A percentile compares a stretch with the other conserved stretches of the same genome.
phyloP scores from a whole-genome alignment of 2,113 vertebrate genomes.

The Oxyruncus cristatus region DNA sequence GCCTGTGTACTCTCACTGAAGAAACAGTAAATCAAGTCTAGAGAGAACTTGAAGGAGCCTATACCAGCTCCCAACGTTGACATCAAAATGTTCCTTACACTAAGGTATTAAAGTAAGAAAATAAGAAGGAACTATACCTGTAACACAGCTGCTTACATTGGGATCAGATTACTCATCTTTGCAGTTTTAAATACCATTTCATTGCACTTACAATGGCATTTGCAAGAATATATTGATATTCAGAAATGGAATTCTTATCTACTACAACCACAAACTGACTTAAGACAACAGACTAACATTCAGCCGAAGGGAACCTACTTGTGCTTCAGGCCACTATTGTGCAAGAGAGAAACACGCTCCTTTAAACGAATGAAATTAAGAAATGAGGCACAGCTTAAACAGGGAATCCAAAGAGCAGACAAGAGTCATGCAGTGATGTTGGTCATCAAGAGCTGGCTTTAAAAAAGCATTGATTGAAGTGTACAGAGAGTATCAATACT shows the following conservation, averaged over 20 bases:
- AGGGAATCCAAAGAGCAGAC: background rate
- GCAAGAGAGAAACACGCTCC: background rate
- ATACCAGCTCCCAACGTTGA: background rate
- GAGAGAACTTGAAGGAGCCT: background rate
- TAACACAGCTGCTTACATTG: background rate
- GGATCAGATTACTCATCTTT: background rate
- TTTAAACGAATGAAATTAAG: background rate
- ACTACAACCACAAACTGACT: background rate
- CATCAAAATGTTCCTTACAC: background rate
- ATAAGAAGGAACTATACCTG: background rate
- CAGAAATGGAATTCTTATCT: background rate
- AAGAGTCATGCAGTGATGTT: background rate
- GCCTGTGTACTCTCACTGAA: background rate
- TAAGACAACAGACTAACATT: background rate
- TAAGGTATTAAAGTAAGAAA: background rate
- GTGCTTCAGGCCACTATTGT: background rate
- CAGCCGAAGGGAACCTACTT: background rate
- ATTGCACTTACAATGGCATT: background rate
- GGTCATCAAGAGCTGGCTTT: background rate
- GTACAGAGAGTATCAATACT: background rate
- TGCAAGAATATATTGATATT: background rate
- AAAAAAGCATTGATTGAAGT: background rate
- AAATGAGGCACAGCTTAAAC: background rate
- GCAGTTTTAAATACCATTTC: background rate
- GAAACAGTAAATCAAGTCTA: background rate